Conservation (phyloP, 1,140 invertebrate genomes). For the Drosophila subobscura region DNA sequence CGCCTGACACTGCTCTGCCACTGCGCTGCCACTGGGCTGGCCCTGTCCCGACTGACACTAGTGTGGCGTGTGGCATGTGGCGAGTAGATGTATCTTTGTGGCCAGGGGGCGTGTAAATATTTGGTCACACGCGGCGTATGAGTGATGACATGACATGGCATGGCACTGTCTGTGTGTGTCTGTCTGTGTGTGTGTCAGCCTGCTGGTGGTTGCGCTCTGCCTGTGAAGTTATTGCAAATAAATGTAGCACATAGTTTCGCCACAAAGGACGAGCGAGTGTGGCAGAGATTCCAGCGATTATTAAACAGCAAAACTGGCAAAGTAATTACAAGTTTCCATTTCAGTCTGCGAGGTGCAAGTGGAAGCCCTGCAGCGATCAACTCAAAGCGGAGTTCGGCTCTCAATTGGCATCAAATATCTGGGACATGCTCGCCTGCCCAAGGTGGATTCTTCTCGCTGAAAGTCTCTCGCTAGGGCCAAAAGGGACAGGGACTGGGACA, state of each 20-base stretch:
- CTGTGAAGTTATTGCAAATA: conserved; percentile 44
- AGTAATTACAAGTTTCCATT: too few species aligned
- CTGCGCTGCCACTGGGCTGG: too few species aligned
- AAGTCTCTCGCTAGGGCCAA: too few species aligned
- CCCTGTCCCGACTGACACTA: background rate
- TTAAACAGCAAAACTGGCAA: too few species aligned
- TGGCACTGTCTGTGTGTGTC: conserved; percentile 4
- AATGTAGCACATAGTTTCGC: conserved; percentile 59
- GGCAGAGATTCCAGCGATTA: background rate
- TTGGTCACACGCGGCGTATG: conserved; percentile 53
- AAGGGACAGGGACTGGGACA: background rate
- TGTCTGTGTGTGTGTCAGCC: background rate
- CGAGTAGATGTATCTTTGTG: background rate
- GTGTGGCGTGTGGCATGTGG: background rate
- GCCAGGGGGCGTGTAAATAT: conserved; percentile 43
- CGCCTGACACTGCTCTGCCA: too few species aligned
- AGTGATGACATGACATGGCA: conserved; percentile 38
- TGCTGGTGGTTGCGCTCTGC: background rate
- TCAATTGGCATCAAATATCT: too few species aligned
- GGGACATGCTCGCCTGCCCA: too few species aligned
- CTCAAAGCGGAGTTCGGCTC: too few species aligned
- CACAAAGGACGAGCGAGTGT: conserved; percentile 6
- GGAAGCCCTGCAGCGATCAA: too few species aligned
- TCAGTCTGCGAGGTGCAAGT: too few species aligned
- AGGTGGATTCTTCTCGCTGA: too few species aligned